Percentiles rank a stretch among this genome's conserved stretches.
phyloP scores from a whole-genome alignment of 2,113 vertebrate species.

The Megaceryle torquata region DNA sequence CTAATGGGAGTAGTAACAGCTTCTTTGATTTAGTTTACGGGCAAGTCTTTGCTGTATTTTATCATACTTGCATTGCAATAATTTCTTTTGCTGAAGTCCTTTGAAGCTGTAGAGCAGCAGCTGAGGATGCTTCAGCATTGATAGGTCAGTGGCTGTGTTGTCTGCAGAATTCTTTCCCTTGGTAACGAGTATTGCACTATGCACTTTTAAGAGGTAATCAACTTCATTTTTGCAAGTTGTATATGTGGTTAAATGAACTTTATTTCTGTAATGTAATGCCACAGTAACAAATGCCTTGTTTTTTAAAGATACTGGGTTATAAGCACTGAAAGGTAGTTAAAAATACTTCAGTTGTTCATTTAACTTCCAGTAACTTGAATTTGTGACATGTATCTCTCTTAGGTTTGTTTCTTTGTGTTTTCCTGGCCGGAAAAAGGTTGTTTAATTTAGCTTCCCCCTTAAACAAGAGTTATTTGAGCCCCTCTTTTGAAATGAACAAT shows the following conservation, averaged over 20 bases:
- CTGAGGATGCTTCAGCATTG: background rate
- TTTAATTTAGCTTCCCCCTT: background rate
- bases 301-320: background rate
- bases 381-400: background rate
- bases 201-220: background rate
- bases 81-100: background rate
- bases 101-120: background rate
- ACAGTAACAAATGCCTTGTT: background rate
- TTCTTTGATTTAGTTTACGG: background rate
- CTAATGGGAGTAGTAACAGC: background rate
- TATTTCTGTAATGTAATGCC: background rate
- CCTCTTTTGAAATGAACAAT: background rate
- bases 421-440: background rate
- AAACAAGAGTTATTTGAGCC: background rate
- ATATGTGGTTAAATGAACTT: background rate
- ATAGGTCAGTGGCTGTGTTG: background rate
- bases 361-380: background rate
- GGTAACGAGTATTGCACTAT: accelerated
- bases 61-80: background rate
- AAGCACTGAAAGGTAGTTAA: background rate
- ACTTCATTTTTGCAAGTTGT: background rate
- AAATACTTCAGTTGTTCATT: background rate
- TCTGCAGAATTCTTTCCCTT: background rate
- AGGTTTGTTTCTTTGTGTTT: background rate
- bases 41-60: background rate